Base-by-base conservation (phyloP, 53 echinoderm and acorn worm species). In the Antedon mediterranea region DNA sequence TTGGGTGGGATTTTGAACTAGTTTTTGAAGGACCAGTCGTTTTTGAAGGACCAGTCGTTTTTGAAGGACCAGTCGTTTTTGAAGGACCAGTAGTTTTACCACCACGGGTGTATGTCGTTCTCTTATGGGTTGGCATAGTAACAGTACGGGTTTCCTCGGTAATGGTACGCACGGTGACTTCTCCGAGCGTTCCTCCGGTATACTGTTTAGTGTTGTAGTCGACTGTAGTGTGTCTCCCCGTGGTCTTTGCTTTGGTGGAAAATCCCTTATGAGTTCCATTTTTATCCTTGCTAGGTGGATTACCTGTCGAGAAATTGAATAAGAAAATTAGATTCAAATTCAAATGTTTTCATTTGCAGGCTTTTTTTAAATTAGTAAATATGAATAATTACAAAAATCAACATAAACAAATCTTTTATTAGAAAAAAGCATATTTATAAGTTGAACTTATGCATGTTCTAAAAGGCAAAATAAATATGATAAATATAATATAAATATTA, bases 71-170 rank as follows among this genome's bases (percentile, higher is more conserved):
- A 13, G 5, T 41, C 5, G 57, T 57, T 57, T 57, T 57, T 41
- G 41, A 41, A 41, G 5, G 5, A 7, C 7, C 5, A 13, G 5
- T 41, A 5, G 57, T 57, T 57, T 57, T 57, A 23, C 57, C 57
- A 57, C 57, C 26, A 5, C 34, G 28, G 41, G 83, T 0, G 80
- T 77, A 76, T 13, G 86, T 78, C 5, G 77, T 85, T 32, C 82
- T 85, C 73, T 28, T 81, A 43, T 79, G 34, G 7, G 88, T 88
- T 18, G 97, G 88, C 75, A 78, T 83, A 41, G 90, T 92, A 79
- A 92, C 81, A 26, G 92, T 88, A 8, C 92, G 82, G 75, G 93
- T 92, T 75, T 97, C 91, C 26, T 91, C 89, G 0, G 92, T 87
- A 28, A 85, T 85, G 0, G 97, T 97, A 11, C 92, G 87, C 18